These are phyloP conservation scores for Quiscalus mexicanus DNA, from an alignment of 2,113 vertebrate genomes.

Conservation along the genomic window DNA sequence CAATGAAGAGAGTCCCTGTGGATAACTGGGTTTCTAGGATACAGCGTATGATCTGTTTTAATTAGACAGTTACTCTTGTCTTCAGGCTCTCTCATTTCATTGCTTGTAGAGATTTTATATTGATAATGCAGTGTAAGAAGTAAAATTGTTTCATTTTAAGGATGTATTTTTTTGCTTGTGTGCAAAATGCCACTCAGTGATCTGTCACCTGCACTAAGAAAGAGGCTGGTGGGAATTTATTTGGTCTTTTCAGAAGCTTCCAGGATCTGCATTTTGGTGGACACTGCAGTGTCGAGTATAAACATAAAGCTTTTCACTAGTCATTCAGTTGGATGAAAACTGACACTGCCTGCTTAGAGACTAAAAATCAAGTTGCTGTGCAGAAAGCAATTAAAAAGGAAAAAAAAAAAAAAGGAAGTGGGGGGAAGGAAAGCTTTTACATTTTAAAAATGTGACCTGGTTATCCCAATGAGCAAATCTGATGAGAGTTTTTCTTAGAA, in stretches of 20 bases:
- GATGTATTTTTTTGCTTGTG: not conserved
- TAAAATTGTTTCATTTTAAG: not conserved
- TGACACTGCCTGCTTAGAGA: not conserved
- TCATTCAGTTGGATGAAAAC: not conserved
- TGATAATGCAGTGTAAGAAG: not conserved
- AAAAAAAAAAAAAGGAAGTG: not conserved
- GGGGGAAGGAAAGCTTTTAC: not conserved
- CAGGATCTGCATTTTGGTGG: not conserved
- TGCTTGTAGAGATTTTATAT: not conserved
- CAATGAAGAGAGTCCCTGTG: constrained; percentile 6
- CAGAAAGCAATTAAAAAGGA: not conserved
- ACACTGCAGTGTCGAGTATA: not conserved
- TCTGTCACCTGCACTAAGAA: not conserved
- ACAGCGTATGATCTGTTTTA: not conserved
- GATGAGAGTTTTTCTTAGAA: constrained; percentile 12
- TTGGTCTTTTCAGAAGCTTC: not conserved
- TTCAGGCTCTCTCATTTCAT: not conserved
- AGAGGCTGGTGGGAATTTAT: not conserved
- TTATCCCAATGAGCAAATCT: not conserved
- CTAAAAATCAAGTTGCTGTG: not conserved
- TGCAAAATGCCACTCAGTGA: not conserved
- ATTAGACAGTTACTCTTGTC: constrained; percentile 25
- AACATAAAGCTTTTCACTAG: not conserved
- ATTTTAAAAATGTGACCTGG: not conserved
- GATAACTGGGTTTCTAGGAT: constrained; percentile 63